These are phyloP conservation scores for Drosophila hydei DNA, from an alignment of 1,140 invertebrate genomes.

Conservation along the genomic window DNA sequence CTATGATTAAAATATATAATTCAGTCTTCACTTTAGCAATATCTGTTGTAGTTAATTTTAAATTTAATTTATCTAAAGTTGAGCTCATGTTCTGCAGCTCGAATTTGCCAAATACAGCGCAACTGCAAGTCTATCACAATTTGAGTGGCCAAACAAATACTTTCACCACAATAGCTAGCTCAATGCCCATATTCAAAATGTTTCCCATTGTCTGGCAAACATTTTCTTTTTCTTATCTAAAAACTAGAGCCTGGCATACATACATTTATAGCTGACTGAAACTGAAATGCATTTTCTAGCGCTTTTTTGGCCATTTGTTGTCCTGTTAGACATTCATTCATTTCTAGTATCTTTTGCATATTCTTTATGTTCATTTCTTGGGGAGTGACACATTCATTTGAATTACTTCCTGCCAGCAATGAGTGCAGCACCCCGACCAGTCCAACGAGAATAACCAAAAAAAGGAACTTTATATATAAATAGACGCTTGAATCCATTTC, in stretches of 20 bases:
- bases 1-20: too few relatives aligned
- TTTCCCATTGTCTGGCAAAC: conserved; percentile 10
- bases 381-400: conserved; percentile 64
- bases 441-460: conserved; percentile 10
- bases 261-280: background rate
- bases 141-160: conserved; percentile 11
- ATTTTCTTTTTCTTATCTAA: conserved; percentile 39
- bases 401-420: conserved; percentile 62
- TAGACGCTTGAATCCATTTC: conserved; percentile 48
- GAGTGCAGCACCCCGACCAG: conserved; percentile 12
- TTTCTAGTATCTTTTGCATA: conserved; percentile 42
- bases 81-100: background rate
- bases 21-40: too few relatives aligned
- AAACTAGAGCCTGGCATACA: conserved; percentile 2
- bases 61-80: too few relatives aligned
- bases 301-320: conserved; percentile 40
- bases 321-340: conserved; percentile 36
- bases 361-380: conserved; percentile 45
- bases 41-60: too few relatives aligned
- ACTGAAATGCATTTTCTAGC: conserved; percentile 20
- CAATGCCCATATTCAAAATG: conserved; percentile 3
- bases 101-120: background rate
- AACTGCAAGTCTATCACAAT: background rate
- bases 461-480: background rate
- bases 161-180: conserved; percentile 19